Conservation (phyloP, 1,140 invertebrate species). For the Drosophila kanapiae region DNA sequence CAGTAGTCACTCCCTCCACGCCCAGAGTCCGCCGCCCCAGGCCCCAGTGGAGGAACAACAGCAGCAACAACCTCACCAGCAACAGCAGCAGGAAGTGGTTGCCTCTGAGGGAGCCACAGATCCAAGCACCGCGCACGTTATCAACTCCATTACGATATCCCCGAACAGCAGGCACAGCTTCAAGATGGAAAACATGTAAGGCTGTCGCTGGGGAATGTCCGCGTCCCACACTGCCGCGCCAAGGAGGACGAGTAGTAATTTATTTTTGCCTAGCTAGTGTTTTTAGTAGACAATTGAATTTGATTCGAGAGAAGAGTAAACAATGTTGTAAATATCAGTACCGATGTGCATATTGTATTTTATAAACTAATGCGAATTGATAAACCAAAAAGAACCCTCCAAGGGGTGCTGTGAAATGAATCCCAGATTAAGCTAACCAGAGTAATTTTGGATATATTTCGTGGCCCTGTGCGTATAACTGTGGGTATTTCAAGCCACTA, state of each 20-base stretch:
- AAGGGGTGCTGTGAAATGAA: conserved; percentile 49
- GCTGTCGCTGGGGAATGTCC: background rate
- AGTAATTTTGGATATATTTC: conserved; percentile 47
- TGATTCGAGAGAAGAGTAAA: conserved; percentile 40
- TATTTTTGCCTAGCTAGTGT: conserved; percentile 72
- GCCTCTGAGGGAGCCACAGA: conserved; percentile 49
- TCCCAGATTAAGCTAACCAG: conserved; percentile 34
- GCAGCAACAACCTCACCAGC: conserved; percentile 25
- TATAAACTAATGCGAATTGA: conserved; percentile 57
- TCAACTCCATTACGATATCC: conserved; percentile 83
- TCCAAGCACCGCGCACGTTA: conserved; percentile 68
- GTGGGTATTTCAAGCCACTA: conserved; percentile 23
- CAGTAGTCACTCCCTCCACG: conserved; percentile 69
- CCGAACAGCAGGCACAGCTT: conserved; percentile 76
- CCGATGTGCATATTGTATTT: conserved; percentile 53
- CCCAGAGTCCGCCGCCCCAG: conserved; percentile 60
- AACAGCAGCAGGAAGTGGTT: conserved; percentile 43
- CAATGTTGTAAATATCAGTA: conserved; percentile 60
- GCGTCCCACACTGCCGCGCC: conserved; percentile 11
- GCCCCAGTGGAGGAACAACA: conserved; percentile 44
- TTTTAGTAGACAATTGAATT: conserved; percentile 64
- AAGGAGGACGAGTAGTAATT: conserved; percentile 39
- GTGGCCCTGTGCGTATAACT: conserved; percentile 42
- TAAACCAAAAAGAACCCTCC: conserved; percentile 33
- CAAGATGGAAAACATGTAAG: conserved; percentile 83